phyloP scores from a whole-genome alignment of 2,113 vertebrate genomes.

The Apodemus sylvaticus region DNA sequence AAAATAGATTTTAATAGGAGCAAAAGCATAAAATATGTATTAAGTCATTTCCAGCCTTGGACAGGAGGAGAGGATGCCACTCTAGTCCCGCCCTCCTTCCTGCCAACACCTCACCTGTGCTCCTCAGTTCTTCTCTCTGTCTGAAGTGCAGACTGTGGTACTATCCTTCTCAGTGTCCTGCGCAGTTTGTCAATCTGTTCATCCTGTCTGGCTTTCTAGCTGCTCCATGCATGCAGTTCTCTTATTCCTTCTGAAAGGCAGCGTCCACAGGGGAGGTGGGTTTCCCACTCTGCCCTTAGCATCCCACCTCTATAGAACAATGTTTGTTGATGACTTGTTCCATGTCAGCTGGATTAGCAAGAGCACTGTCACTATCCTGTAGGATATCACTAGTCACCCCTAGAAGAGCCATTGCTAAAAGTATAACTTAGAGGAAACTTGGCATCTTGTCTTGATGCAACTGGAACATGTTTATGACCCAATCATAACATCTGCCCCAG shows the following conservation, averaged over 20 bases:
- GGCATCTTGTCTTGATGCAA: background rate
- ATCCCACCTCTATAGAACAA: background rate
- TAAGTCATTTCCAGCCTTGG: background rate
- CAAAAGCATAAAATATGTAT: background rate
- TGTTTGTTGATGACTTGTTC: background rate
- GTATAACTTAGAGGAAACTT: background rate
- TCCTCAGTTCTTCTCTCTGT: background rate
- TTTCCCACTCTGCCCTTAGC: too few relatives aligned
- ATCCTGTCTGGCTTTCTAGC: background rate
- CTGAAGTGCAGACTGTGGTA: background rate
- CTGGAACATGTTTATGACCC: background rate
- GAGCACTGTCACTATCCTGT: background rate
- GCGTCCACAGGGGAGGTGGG: background rate
- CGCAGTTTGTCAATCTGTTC: background rate
- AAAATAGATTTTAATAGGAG: background rate
- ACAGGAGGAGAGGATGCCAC: accelerated
- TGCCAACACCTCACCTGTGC: accelerated
- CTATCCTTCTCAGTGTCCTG: background rate
- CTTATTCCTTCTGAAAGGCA: slow-evolving; percentile 22
- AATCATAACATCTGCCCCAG: background rate
- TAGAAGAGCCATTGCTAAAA: background rate
- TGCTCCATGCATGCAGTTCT: background rate
- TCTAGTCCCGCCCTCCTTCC: background rate
- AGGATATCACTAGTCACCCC: background rate
- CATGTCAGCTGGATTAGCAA: background rate